Conservation (phyloP, 2,888 invertebrate species). For the Oasisia sp. region DNA sequence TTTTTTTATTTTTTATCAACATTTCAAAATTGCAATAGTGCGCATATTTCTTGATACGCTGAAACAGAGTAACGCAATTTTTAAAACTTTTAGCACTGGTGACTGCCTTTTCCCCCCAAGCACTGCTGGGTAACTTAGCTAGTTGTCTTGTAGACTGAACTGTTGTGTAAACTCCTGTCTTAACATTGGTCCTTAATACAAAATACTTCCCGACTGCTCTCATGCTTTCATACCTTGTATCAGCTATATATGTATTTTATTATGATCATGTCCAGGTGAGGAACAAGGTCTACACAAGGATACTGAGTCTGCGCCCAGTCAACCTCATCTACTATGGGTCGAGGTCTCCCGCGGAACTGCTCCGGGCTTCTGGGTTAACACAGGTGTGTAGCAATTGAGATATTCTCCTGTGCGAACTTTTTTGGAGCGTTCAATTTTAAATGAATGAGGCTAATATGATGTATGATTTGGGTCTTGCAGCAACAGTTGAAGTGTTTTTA, state of each 20-base stretch:
- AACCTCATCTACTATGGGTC: slow-evolving; percentile 73
- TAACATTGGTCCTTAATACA: neutral
- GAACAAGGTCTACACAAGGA: slow-evolving; percentile 73
- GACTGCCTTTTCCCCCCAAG: no score
- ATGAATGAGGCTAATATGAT: neutral
- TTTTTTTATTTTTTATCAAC: no score
- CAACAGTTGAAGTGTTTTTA: neutral
- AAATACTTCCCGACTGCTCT: neutral
- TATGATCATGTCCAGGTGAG: slow-evolving; percentile 54
- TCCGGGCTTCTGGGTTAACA: slow-evolving; percentile 73
- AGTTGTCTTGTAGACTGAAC: no score
- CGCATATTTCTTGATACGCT: no score
- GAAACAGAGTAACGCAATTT: no score
- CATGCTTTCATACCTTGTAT: neutral
- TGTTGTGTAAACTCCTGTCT: no score
- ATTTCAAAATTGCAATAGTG: no score
- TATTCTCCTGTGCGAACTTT: neutral
- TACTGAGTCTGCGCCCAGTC: slow-evolving; percentile 72
- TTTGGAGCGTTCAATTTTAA: neutral
- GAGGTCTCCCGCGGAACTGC: slow-evolving; percentile 72
- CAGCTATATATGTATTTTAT: neutral
- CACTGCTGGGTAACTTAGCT: no score
- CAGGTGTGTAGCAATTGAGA: slow-evolving; percentile 58
- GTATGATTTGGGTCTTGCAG: neutral
- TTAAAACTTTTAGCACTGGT: no score